Percentiles rank a stretch among this genome's conserved stretches.
Evolutionary conservation across 1,140 invertebrate species (phyloP).

Genomic region (Dinoponera quadriceps): DNA sequence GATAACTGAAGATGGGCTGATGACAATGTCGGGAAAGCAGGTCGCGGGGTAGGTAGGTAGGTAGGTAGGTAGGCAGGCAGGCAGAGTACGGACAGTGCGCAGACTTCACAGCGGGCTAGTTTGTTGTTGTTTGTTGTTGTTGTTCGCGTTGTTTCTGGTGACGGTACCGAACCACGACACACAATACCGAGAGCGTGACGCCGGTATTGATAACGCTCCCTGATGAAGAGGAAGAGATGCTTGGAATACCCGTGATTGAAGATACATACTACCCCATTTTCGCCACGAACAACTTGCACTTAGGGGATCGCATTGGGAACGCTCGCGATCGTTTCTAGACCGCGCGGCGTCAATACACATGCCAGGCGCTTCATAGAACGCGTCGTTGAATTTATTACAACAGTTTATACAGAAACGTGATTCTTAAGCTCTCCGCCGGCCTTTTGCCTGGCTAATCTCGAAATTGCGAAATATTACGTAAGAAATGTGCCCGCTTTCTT

Average conservation of each 20-base stretch:
- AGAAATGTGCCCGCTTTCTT: neutral
- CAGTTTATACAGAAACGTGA: neutral
- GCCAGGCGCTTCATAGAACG: neutral
- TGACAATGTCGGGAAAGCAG: conserved; percentile 71
- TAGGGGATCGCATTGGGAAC: conserved; percentile 45
- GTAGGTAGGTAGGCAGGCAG: conserved; percentile 46
- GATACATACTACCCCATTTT: conserved; percentile 63
- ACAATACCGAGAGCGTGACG: conserved; percentile 69
- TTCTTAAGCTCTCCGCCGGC: neutral
- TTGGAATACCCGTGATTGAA: conserved; percentile 53
- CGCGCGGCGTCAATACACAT: conserved; percentile 26
- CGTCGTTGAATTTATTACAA: conserved; percentile 1
- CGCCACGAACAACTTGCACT: conserved; percentile 52
- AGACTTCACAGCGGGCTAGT: conserved; percentile 70
- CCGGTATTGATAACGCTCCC: conserved; percentile 69
- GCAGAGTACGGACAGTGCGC: conserved; percentile 42
- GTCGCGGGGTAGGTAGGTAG: conserved; percentile 58
- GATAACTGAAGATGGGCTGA: conserved; percentile 69
- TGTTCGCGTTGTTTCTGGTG: conserved; percentile 72
- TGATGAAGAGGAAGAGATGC: conserved; percentile 54
- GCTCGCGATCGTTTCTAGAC: conserved; percentile 22
- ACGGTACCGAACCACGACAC: conserved; percentile 60
- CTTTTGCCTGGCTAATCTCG: neutral
- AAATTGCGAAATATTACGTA: neutral
- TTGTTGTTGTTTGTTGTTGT: conserved; percentile 74